Conservation (phyloP, 2,888 invertebrate species). For the Pachymerium ferrugineum region DNA sequence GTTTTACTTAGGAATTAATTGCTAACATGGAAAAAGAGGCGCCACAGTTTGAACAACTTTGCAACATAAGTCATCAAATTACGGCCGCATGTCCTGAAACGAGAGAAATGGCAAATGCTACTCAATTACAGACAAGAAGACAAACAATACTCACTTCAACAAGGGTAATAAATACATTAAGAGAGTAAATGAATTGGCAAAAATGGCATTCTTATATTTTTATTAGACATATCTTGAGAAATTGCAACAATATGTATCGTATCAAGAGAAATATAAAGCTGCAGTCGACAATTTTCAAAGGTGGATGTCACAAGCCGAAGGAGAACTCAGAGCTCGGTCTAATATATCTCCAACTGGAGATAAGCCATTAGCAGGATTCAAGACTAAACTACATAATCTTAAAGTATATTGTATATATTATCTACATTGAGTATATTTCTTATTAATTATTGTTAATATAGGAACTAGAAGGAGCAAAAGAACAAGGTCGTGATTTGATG, state of each 20-base stretch:
- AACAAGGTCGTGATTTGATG: conserved; percentile 69
- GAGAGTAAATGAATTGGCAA: not conserved
- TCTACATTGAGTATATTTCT: not conserved
- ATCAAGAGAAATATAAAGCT: conserved; percentile 62
- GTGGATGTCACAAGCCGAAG: conserved; percentile 72
- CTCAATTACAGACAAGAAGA: conserved; percentile 69
- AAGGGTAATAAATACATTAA: not conserved
- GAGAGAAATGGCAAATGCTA: conserved; percentile 71
- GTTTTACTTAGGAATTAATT: conserved; percentile 54
- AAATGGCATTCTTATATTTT: not conserved
- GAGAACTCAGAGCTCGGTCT: conserved; percentile 62
- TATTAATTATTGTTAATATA: not conserved
- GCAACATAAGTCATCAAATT: conserved; percentile 64
- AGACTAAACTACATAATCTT: conserved; percentile 68
- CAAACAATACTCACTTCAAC: conserved; percentile 60
- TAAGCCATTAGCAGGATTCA: conserved; percentile 61
- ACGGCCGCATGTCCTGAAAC: conserved; percentile 74
- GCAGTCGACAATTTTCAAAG: conserved; percentile 64
- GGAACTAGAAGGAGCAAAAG: conserved; percentile 57
- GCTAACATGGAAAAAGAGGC: conserved; percentile 61
- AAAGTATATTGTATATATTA: conserved; percentile 51
- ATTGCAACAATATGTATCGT: conserved; percentile 63
- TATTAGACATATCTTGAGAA: conserved; percentile 56
- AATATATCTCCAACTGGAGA: conserved; percentile 58
- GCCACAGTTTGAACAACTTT: conserved; percentile 61